These are phyloP conservation scores for Ips nitidus DNA, from an alignment of 1,140 invertebrate species.

Conservation along the genomic window DNA sequence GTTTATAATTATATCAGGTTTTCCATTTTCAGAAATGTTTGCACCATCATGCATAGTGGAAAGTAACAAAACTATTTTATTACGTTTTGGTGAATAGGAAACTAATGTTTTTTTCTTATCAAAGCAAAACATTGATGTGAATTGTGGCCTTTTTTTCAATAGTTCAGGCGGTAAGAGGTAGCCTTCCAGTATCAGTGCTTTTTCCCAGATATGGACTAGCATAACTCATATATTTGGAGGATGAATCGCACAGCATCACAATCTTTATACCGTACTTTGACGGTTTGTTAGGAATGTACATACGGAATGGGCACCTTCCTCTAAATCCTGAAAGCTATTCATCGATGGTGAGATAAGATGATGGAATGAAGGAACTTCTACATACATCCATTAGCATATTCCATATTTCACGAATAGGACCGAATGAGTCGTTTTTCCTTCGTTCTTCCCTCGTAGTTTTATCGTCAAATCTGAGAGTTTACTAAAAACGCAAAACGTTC, in stretches of 20 bases:
- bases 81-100: constrained; percentile 20
- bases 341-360: constrained; percentile 44
- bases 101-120: constrained; percentile 17
- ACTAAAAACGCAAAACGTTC: constrained; percentile 51
- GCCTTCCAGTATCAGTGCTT: constrained; percentile 42
- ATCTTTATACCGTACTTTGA: constrained; percentile 54
- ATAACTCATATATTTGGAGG: constrained; percentile 49
- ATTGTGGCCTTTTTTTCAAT: constrained; percentile 1
- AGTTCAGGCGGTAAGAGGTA: constrained; percentile 40
- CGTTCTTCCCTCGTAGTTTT: constrained; percentile 41
- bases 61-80: constrained; percentile 9
- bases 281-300: constrained; percentile 54
- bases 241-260: constrained; percentile 42
- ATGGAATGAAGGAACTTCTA: constrained; percentile 16
- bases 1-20: constrained; percentile 38
- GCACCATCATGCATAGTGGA: constrained; percentile 12
- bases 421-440: constrained; percentile 46
- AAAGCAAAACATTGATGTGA: constrained; percentile 28
- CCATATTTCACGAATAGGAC: constrained; percentile 49
- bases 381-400: constrained; percentile 32
- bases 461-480: constrained; percentile 48
- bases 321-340: constrained; percentile 48
- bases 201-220: constrained; percentile 47
- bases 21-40: constrained; percentile 13
- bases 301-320: constrained; percentile 47